Evolutionary conservation across 2,797 vertebrate genomes (phyloP), one percentile per base, ranked within the genome.

Genomic region (Tiaroga cobitis): DNA sequence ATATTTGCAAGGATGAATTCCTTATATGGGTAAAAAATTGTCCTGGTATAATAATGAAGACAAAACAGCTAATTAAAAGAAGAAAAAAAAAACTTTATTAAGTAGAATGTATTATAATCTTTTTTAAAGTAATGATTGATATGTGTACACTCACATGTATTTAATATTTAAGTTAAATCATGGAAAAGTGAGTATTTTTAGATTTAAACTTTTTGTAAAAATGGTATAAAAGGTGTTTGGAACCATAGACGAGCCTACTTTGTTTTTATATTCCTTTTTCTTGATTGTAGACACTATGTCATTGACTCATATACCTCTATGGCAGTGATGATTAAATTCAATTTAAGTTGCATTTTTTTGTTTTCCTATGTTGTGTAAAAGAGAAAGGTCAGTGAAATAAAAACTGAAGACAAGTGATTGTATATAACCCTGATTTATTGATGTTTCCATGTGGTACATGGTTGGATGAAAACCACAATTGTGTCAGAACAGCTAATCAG

Each of bases 391-490:
- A 4, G 61, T n/a, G 8, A 73, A 73, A 68, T 11, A 10, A 80
- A 61, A 65, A 82, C 61, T 29, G 26, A 80, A 76, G 54, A 73
- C 32, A 73, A 78, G 46, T n/a, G 34, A 16, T 26, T 80, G 51
- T 41, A 32, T 84, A 75, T 80, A 88, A 87, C 89, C 90, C 90
- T 93, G 92, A 92, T 95, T 95, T 95, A 95, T 95, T 95, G 83
- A 89, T 86, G 78, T 79, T 41, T 89, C 81, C 88, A 86, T 90
- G 61, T 94, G 89, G 87, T 92, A 92, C 91, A 93, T 74, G 34
- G 81, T 90, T 86, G 88, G 91, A 70, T 86, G 72, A 34, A 88
- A 69, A 85, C 87, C 91, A 93, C 91, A 93, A 90, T 90, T 82
- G 84, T 89, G 68, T 79, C 68, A 56, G 72, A 73, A 82, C 83